phyloP scores from a whole-genome alignment of 2,113 vertebrate species.

The Panurus biarmicus region DNA sequence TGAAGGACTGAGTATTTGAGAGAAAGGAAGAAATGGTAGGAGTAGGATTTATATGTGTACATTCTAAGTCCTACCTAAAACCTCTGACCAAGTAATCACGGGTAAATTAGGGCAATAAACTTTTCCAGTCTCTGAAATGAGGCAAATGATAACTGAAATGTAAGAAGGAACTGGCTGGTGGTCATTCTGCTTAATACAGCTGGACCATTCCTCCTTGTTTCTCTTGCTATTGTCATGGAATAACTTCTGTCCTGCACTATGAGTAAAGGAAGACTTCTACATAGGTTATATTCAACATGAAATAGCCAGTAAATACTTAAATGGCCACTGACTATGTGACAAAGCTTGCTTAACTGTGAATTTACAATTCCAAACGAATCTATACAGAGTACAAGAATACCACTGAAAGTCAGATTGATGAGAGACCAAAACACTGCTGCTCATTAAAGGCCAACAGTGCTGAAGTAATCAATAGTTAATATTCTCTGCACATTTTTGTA shows the following conservation, averaged over 20 bases:
- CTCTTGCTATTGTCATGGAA: neutral
- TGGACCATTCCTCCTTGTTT: neutral
- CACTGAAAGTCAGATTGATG: neutral
- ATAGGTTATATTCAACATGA: neutral
- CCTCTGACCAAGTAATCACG: neutral
- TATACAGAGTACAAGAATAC: neutral
- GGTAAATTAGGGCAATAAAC: neutral
- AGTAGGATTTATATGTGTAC: neutral
- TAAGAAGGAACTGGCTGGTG: neutral
- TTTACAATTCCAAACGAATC: neutral
- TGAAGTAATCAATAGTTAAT: neutral
- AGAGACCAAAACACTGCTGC: neutral
- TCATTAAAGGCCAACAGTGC: neutral
- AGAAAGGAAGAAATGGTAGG: neutral
- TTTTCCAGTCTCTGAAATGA: neutral
- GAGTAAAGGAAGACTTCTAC: neutral
- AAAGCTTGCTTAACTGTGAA: neutral
- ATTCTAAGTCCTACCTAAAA: neutral
- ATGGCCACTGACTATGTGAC: neutral
- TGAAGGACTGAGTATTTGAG: neutral
- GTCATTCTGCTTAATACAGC: neutral
- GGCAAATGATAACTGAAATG: neutral
- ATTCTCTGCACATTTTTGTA: neutral
- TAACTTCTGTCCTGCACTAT: neutral
- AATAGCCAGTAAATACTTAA: neutral